Evolutionary conservation across 1,140 invertebrate species (phyloP), one percentile per base, ranked within the genome.

Genomic region (Calliphora vicina): DNA sequence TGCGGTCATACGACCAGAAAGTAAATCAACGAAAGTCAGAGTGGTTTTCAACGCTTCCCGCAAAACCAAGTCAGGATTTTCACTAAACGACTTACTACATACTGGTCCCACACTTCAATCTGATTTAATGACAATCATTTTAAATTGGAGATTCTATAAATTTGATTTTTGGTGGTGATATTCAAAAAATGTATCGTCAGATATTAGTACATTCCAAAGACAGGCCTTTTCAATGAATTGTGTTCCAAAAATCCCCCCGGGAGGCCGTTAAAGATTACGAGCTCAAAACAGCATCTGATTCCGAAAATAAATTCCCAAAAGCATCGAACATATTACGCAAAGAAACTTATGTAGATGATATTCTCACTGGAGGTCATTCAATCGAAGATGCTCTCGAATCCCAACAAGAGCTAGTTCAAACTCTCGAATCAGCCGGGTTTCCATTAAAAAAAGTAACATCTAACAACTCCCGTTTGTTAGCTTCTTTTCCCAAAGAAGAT

Each of bases 121-220:
- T 2, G 81, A 82, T 4, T 35, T 71, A 2, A 35, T 45, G 23
- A 9, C 13, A 23, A 29, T 82, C 25, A 73, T 82, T 42, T 5
- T 74, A 5, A 12, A 13, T 25, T 82, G 67, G 67, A 26, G 67
- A 26, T 57, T 74, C 12, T 82, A 43, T 27, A n/a, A 74, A 45
- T 82, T 45, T 43, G 83, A n/a, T 81, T 1, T 81, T 82, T 25
- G 29, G n/a, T 57, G 67, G 57, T n/a, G 57, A 81, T 27, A 83
- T 81, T n/a, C 27, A 73, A 73, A 35, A 83, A 45, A 81, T 83
- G 27, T n/a, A n/a, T n/a, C n/a, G n/a, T n/a, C n/a, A n/a, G n/a
- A n/a, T n/a, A n/a, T n/a, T n/a, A n/a, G n/a, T 76, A 6, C n/a
- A n/a, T n/a, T n/a, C n/a, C n/a, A n/a, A n/a, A n/a, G n/a, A n/a